These are phyloP conservation scores for Spodoptera exigua DNA, from an alignment of 2,888 invertebrate species.

Conservation along the genomic window DNA sequence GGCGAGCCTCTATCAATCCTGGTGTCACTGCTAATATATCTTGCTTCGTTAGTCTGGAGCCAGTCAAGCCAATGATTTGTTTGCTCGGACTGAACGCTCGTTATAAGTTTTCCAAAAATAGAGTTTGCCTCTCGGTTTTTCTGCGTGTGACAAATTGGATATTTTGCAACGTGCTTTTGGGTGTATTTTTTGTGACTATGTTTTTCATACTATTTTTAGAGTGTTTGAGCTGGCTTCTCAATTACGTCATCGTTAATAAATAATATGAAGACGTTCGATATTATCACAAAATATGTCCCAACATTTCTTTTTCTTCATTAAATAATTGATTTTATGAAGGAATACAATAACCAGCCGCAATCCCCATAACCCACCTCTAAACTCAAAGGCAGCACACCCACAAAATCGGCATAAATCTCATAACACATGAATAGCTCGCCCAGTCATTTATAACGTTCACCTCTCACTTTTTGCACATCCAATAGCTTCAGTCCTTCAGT, in stretches of 20 bases:
- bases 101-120: slow-evolving; percentile 38
- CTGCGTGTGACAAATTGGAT: background rate
- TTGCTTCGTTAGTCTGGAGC: slow-evolving; percentile 56
- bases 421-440: slow-evolving; percentile 2
- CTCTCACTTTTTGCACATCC: slow-evolving; percentile 31
- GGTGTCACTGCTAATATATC: slow-evolving; percentile 60
- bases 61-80: slow-evolving; percentile 38
- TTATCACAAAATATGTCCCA: no score
- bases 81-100: slow-evolving; percentile 26
- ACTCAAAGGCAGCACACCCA: slow-evolving; percentile 1
- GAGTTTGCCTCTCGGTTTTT: slow-evolving; percentile 7
- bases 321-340: background rate
- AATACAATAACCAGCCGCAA: background rate
- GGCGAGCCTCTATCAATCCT: slow-evolving; percentile 64
- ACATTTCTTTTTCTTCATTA: no score
- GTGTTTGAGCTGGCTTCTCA: no score
- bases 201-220: no score
- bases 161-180: background rate
- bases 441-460: slow-evolving; percentile 37
- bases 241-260: no score
- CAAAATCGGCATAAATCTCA: slow-evolving; percentile 15
- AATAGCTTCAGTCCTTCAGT: slow-evolving; percentile 6
- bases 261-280: no score
- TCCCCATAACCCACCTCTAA: background rate
- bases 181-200: background rate